Evolutionary conservation across 1,140 invertebrate species (phyloP).

Genomic region (Apis dorsata): DNA sequence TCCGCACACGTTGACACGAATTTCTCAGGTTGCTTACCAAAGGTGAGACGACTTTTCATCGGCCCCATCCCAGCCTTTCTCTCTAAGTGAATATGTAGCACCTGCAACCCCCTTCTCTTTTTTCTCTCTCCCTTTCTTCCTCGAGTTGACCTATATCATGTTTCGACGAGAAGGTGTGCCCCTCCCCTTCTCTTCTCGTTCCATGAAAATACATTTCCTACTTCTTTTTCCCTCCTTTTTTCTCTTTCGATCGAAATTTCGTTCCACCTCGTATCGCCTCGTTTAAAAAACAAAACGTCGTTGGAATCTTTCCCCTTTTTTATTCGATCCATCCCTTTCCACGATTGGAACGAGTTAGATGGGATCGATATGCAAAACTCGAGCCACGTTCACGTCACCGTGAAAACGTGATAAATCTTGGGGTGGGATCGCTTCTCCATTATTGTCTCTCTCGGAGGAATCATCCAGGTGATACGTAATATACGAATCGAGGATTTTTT

Average conservation of each 20-base stretch:
- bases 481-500: background rate
- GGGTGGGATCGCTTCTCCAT: constrained; percentile 14
- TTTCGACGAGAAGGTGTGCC: background rate
- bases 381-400: background rate
- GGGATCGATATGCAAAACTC: constrained; percentile 23
- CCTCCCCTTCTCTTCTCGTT: background rate
- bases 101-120: background rate
- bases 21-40: background rate
- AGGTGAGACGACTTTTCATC: constrained; percentile 15
- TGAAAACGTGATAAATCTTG: constrained; percentile 1
- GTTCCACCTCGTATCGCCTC: background rate
- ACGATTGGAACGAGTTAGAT: background rate
- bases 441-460: background rate
- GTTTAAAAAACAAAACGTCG: background rate
- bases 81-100: constrained; percentile 19
- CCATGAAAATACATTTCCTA: background rate
- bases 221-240: background rate
- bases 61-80: background rate
- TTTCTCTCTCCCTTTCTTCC: background rate
- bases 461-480: background rate
- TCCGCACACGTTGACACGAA: constrained; percentile 26
- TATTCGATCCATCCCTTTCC: background rate
- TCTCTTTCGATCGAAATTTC: background rate
- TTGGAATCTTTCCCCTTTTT: background rate
- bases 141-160: constrained; percentile 24